Base-by-base conservation (phyloP, 2,888 invertebrate genomes). In the Chrysodeixis includens region DNA sequence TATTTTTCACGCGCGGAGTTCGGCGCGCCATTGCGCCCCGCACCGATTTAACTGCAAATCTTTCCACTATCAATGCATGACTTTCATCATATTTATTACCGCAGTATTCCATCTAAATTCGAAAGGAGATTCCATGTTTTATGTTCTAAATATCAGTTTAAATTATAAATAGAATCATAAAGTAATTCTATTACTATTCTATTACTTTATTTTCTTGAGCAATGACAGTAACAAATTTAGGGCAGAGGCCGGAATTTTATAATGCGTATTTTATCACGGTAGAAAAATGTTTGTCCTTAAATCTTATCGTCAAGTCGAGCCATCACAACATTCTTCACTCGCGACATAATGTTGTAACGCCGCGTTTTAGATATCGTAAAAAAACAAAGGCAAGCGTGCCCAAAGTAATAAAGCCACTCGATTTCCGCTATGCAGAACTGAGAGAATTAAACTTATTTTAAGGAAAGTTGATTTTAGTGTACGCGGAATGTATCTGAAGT, bases 381-480 rank as follows among this genome's bases (percentile, higher is more conserved):
- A 92, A 90, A 91, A 90, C 88, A 91, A 91, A 89, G 88, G 84
- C 84, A 85, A 88, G 84, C 90, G 86, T 88, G 89, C 88, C 78
- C 82, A 78, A 87, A 87, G 90, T 89, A 90, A 93, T 92, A 92
- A 92, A 91, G 86, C 81, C 84, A 86, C 91, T 90, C 87, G 86
- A 92, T 90, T 92, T 90, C 87, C 89, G 87, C 86, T 86, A 90
- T 90, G 92, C 89, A 88, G 85, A 83, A 88, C 85, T 84, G 85
- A 90, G 87, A 90, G 88, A 93, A 92, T 92, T 93, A 90, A 92
- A 92, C 90, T 91, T 91, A 84, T 88, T 90, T 90, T 86, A 86
- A 88, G 86, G 86, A 89, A 88, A 91, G 86, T 88, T 90, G 86
- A 87, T 87, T 90, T 86, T 84, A 85, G 85, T 89, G 86, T 86